Conservation (phyloP, 2,888 invertebrate species). For the Hyalella azteca region DNA sequence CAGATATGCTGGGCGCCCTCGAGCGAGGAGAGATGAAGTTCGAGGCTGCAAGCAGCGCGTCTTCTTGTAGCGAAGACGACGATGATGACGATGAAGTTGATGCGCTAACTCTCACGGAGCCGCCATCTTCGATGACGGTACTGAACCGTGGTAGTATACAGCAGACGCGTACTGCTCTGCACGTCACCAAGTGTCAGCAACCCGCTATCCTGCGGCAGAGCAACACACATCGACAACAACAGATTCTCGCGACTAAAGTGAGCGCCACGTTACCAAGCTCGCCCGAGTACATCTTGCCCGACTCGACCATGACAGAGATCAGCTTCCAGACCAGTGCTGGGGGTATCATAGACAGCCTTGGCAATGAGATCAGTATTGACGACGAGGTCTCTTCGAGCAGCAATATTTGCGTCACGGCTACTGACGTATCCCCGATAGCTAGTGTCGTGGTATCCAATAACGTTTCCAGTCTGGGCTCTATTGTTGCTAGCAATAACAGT, state of each 20-base stretch:
- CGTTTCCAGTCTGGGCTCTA: neutral
- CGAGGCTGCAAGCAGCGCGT: conserved; percentile 63
- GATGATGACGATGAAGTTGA: conserved; percentile 70
- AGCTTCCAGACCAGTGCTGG: conserved; percentile 57
- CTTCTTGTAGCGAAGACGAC: conserved; percentile 63
- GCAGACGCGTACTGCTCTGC: neutral
- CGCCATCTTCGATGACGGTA: conserved; percentile 44
- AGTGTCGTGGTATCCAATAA: too few species aligned
- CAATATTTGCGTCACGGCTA: conserved; percentile 39
- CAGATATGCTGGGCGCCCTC: conserved; percentile 78
- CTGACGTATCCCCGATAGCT: neutral
- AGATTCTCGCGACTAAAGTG: neutral
- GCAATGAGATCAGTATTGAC: conserved; percentile 55
- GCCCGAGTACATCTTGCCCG: conserved; percentile 55
- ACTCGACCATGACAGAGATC: conserved; percentile 59
- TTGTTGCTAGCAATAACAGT: conserved; percentile 11
- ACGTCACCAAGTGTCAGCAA: neutral
- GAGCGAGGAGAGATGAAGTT: conserved; percentile 90
- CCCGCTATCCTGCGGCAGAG: conserved; percentile 8
- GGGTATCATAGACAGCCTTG: conserved; percentile 54
- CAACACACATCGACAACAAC: neutral
- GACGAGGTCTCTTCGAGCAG: conserved; percentile 42
- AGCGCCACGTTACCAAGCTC: conserved; percentile 38
- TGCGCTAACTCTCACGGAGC: conserved; percentile 54
- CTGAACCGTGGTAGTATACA: neutral